Evolutionary conservation across 2,888 invertebrate genomes (phyloP).

Genomic region (Lithophane ornitopus): DNA sequence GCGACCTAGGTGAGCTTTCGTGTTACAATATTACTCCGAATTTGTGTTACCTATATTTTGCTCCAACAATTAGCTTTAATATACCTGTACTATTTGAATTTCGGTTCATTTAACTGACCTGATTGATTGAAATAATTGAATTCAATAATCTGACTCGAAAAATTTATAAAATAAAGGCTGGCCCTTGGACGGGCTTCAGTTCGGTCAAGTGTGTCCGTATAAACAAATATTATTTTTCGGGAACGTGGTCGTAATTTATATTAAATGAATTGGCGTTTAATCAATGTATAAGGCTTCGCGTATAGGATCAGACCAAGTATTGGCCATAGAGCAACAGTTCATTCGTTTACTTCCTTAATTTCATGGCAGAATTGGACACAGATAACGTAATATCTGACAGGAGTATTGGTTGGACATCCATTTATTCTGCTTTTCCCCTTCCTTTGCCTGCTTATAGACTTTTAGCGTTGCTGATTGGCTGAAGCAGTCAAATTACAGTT

Average conservation of each 20-base stretch:
- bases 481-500: conserved; percentile 24
- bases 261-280: conserved; percentile 4
- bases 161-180: background rate
- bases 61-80: conserved; percentile 60
- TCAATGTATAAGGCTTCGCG: background rate
- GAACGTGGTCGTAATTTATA: background rate
- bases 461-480: conserved; percentile 32
- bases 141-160: background rate
- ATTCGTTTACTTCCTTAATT: conserved; percentile 24
- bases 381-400: conserved; percentile 34
- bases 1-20: conserved; percentile 84
- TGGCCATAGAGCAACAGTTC: background rate
- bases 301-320: background rate
- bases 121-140: conserved; percentile 33
- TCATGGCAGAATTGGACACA: conserved; percentile 8
- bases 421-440: conserved; percentile 20
- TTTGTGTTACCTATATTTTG: conserved; percentile 68
- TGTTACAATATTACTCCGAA: conserved; percentile 77
- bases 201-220: background rate
- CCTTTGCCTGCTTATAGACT: conserved; percentile 16
- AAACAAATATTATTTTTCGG: background rate
- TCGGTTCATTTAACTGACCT: conserved; percentile 14
- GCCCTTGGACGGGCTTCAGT: background rate
- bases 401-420: conserved; percentile 21
- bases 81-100: conserved; percentile 43